Base-by-base conservation (phyloP, 2,797 vertebrate species). In the Takifugu rubripes region DNA sequence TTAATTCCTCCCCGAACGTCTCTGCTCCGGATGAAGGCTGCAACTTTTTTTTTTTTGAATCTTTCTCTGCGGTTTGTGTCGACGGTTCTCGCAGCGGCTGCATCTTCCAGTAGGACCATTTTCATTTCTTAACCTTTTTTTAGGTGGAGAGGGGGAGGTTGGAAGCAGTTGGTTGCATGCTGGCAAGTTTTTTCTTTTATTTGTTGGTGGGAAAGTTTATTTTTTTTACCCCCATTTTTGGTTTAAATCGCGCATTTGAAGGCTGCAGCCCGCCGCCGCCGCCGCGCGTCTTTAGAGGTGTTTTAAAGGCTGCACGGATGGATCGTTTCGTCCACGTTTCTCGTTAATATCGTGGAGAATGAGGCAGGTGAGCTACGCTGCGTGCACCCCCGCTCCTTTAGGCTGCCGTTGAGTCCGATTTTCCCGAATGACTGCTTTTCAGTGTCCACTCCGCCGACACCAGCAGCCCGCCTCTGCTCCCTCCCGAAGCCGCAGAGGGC, bases 401-500 rank as follows among this genome's bases (percentile, higher is more conserved):
- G 40, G 49, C 59, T 64, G 49, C 57, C 69, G 47, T 59, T 53
- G 62, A 31, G 5, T 31, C 29, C 6, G 31, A 10, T 33, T 33
- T 33, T 33, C 31, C 26, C 53, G 53, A 64, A 71, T 64, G 49
- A 64, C 48, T 68, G 74, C 42, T 63, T 44, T 64, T 62, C 60
- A 43, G 53, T 65, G 74, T 79, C 79, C 72, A 55, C 71, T 31
- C 53, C 64, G 8, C 59, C 25, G 17, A 29, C 9, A 33, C 12
- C 9, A 5, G 15, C 46, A 5, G 33, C n/a, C 51, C 59, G 49
- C 61, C 62, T 57, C 56, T 50, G 43, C 67, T 59, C 71, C 66
- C 70, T 75, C 68, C 74, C 60, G 76, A 57, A 87, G 86, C 87
- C 85, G 92, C 88, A 81, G 82, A 90, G 87, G 66, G 88, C 84